Conservation (phyloP, 2,797 vertebrate genomes). For the Setipinna tenuifilis region DNA sequence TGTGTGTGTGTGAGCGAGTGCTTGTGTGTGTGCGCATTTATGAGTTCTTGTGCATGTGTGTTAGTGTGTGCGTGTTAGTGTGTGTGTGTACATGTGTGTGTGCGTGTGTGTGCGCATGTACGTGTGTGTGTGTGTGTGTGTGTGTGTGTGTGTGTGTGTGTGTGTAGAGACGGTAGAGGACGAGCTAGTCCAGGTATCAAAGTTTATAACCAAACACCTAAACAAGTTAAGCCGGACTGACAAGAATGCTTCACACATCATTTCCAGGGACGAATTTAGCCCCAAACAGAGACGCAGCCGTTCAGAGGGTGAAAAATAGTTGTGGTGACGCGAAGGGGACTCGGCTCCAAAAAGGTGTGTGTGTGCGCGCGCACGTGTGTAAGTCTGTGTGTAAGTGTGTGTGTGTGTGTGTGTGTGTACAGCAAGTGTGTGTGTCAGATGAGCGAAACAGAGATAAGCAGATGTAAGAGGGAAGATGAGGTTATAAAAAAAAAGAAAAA, state of each 20-base stretch:
- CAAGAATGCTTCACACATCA: background rate
- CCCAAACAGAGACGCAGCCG: background rate
- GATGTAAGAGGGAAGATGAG: background rate
- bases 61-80: background rate
- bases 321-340: too few relatives aligned
- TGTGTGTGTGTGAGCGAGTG: background rate
- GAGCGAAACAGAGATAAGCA: background rate
- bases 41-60: background rate
- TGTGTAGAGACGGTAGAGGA: background rate
- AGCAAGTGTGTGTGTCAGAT: too few relatives aligned
- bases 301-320: background rate
- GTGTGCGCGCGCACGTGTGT: too few relatives aligned
- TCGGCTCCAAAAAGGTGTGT: too few relatives aligned
- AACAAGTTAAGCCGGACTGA: background rate
- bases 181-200: background rate
- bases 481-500: background rate
- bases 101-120: too few relatives aligned
- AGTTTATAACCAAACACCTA: background rate
- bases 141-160: too few relatives aligned
- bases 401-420: background rate
- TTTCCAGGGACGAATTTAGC: background rate
- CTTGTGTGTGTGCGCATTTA: background rate
- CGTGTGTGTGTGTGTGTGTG: too few relatives aligned
- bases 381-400: background rate
- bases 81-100: too few relatives aligned